A percentile compares a stretch with the other conserved stretches of the same genome.
Evolutionary conservation across 30 jellyfish, hydroid and myxozoan genomes (phyloP).

Genomic region (Hydractinia symbiolongicarpus): DNA sequence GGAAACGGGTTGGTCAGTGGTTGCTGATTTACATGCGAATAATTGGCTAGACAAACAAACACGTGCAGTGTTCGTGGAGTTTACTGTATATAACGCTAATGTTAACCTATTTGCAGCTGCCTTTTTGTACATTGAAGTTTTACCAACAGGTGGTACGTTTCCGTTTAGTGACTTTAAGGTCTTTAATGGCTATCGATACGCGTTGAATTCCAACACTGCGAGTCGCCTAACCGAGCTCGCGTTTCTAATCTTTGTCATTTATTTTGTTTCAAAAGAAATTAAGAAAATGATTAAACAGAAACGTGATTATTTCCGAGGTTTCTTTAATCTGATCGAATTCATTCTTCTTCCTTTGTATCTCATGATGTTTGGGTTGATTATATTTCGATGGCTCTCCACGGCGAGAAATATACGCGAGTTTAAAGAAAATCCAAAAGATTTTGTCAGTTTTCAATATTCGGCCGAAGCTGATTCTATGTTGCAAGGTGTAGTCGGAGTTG

Average conservation of each 20-base stretch:
- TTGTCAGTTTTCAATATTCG: conserved; percentile 56
- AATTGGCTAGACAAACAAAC: conserved; percentile 59
- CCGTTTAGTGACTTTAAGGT: conserved; percentile 44
- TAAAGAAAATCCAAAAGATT: conserved; percentile 40
- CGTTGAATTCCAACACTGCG: conserved; percentile 24
- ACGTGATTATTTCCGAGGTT: conserved; percentile 35
- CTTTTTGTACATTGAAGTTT: conserved; percentile 40
- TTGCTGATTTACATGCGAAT: conserved; percentile 43
- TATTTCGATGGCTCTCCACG: conserved; percentile 16
- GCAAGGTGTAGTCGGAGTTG: conserved; percentile 34
- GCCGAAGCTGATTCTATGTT: conserved; percentile 57
- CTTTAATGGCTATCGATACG: conserved; percentile 45
- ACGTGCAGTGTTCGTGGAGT: conserved; percentile 71
- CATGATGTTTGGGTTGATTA: conserved; percentile 15
- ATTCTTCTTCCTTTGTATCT: conserved; percentile 8
- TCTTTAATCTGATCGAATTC: conserved; percentile 50
- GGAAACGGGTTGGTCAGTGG: conserved; percentile 33
- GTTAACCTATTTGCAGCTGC: conserved; percentile 61
- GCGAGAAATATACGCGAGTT: conserved; percentile 4
- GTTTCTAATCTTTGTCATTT: conserved; percentile 40
- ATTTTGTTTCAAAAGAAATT: conserved; percentile 42
- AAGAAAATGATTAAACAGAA: conserved; percentile 42
- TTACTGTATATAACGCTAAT: conserved; percentile 74
- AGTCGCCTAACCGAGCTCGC: conserved; percentile 49
- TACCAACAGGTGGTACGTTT: conserved; percentile 57